Evolutionary conservation across 1,140 invertebrate genomes (phyloP).

Genomic region (Tribolium castaneum): DNA sequence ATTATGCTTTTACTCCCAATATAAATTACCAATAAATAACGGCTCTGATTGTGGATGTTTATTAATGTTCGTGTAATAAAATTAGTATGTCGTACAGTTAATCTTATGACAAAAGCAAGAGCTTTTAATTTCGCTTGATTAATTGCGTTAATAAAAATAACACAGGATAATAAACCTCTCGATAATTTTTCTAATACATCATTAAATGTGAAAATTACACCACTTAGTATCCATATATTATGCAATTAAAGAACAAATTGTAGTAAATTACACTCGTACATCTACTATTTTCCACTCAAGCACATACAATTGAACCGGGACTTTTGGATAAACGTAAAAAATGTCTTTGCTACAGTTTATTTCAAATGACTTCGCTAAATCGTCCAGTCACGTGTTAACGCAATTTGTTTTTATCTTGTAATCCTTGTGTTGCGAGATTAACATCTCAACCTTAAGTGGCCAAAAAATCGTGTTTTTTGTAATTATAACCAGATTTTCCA

Average conservation of each 20-base stretch:
- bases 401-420: conserved; percentile 26
- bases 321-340: background rate
- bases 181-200: background rate
- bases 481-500: background rate
- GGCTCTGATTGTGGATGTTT: background rate
- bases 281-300: background rate
- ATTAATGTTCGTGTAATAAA: background rate
- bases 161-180: background rate
- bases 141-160: background rate
- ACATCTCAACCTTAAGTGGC: background rate
- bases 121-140: background rate
- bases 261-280: background rate
- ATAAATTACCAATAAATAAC: background rate
- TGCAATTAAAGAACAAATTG: background rate
- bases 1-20: background rate
- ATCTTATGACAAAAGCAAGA: background rate
- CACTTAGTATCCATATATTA: background rate
- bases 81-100: background rate
- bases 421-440: conserved; percentile 21
- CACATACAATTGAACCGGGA: background rate
- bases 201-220: background rate
- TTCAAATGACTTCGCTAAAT: conserved; percentile 18
- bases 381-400: background rate
- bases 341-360: background rate
- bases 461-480: background rate